A percentile compares a stretch with the other conserved stretches of the same genome.
These are phyloP conservation scores for Solenodon paradoxus DNA, from an alignment of 2,113 vertebrate genomes.

Conservation along the genomic window DNA sequence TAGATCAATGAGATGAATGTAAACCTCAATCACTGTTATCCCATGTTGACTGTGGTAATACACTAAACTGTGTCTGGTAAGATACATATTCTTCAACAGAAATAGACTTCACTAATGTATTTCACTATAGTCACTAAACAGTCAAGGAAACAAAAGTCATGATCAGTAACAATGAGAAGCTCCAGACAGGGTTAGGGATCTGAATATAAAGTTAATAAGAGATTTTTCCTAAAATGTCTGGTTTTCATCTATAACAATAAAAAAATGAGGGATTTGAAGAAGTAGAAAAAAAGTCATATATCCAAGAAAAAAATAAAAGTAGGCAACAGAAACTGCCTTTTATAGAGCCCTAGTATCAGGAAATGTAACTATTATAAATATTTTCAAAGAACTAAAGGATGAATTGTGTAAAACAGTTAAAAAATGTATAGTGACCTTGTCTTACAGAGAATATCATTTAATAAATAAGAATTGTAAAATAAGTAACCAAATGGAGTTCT, in stretches of 20 bases:
- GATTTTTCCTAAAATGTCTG: background rate
- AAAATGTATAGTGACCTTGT: background rate
- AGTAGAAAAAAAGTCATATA: background rate
- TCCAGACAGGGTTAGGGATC: background rate
- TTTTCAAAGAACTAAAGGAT: background rate
- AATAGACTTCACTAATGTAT: background rate
- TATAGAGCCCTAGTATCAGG: background rate
- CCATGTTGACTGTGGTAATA: background rate
- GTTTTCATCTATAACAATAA: background rate
- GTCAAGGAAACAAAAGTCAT: background rate
- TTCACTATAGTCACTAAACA: background rate
- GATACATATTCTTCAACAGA: background rate
- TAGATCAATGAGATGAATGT: background rate
- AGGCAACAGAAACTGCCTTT: background rate
- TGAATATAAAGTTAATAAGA: background rate
- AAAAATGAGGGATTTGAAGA: background rate
- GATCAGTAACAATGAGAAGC: background rate
- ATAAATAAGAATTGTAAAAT: background rate
- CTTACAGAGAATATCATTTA: background rate
- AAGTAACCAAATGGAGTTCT: background rate
- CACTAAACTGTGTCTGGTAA: background rate
- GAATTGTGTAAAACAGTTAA: background rate
- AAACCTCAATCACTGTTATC: background rate
- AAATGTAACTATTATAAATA: background rate
- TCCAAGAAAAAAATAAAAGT: too few species aligned